These are phyloP conservation scores for Zaprionus capensis DNA, from an alignment of 1,140 invertebrate genomes.

Conservation along the genomic window DNA sequence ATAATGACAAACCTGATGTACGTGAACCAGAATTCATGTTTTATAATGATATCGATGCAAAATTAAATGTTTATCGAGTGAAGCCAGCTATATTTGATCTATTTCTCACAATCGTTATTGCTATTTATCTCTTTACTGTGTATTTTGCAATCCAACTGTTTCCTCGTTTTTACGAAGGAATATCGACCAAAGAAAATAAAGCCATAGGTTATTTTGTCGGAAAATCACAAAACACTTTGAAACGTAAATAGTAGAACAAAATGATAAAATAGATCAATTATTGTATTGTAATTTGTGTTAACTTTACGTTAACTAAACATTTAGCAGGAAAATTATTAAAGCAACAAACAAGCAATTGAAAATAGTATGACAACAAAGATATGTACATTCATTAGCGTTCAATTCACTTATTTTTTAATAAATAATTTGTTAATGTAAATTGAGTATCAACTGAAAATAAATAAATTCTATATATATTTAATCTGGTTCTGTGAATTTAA, in stretches of 20 bases:
- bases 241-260: slow-evolving; percentile 19
- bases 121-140: slow-evolving; percentile 91
- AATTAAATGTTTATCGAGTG: slow-evolving; percentile 95
- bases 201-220: slow-evolving; percentile 4
- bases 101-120: slow-evolving; percentile 94
- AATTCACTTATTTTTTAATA: too few relatives aligned
- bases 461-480: too few relatives aligned
- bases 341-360: too few relatives aligned
- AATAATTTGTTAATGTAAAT: too few relatives aligned
- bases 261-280: too few relatives aligned
- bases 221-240: slow-evolving; percentile 22
- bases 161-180: slow-evolving; percentile 86
- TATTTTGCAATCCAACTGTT: slow-evolving; percentile 93
- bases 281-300: too few relatives aligned
- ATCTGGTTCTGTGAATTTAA: too few relatives aligned
- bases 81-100: slow-evolving; percentile 99
- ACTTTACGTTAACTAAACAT: too few relatives aligned
- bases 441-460: too few relatives aligned
- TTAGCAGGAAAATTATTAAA: too few relatives aligned
- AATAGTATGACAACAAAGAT: too few relatives aligned
- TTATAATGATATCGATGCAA: slow-evolving; percentile 92
- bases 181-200: slow-evolving; percentile 62
- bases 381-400: too few relatives aligned
- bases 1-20: slow-evolving; percentile 89
- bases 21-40: slow-evolving; percentile 97